Evolutionary conservation across 1,140 invertebrate genomes (phyloP).

Genomic region (Eriosoma lanigerum): DNA sequence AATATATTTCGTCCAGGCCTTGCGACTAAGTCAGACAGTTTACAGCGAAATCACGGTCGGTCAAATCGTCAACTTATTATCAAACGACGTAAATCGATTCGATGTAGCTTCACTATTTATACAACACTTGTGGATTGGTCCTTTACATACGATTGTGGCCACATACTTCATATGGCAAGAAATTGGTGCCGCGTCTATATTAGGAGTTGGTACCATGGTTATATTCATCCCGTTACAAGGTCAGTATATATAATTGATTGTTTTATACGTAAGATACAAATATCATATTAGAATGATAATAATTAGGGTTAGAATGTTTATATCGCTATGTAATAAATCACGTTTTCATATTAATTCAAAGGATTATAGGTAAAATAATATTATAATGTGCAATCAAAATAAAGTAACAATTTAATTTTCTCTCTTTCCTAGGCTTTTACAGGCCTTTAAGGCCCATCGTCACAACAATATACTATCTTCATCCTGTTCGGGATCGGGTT

Average conservation of each 20-base stretch:
- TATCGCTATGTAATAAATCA: too few species aligned
- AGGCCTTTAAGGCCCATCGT: too few species aligned
- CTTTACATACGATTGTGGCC: slow-evolving; percentile 75
- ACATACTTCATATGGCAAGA: slow-evolving; percentile 74
- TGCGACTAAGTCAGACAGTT: slow-evolving; percentile 68
- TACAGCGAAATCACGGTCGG: slow-evolving; percentile 77
- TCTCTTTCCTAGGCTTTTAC: too few species aligned
- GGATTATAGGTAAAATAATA: too few species aligned
- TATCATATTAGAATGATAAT: too few species aligned
- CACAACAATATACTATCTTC: too few species aligned
- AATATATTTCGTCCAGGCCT: slow-evolving; percentile 59
- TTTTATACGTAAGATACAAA: too few species aligned
- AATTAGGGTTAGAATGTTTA: too few species aligned
- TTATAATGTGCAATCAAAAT: too few species aligned
- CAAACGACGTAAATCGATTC: slow-evolving; percentile 81
- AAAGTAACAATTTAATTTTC: too few species aligned
- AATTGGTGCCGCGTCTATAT: slow-evolving; percentile 72
- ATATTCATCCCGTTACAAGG: slow-evolving; percentile 83
- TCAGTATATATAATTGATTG: slow-evolving; percentile 59
- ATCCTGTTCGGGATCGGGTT: too few species aligned
- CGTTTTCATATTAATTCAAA: too few species aligned
- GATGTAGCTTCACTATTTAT: slow-evolving; percentile 70
- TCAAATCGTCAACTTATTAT: slow-evolving; percentile 88
- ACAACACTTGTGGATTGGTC: slow-evolving; percentile 81
- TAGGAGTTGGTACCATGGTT: slow-evolving; percentile 76